These are phyloP conservation scores for Dasypogon diadema DNA, from an alignment of 2,888 invertebrate genomes.

Conservation along the genomic window DNA sequence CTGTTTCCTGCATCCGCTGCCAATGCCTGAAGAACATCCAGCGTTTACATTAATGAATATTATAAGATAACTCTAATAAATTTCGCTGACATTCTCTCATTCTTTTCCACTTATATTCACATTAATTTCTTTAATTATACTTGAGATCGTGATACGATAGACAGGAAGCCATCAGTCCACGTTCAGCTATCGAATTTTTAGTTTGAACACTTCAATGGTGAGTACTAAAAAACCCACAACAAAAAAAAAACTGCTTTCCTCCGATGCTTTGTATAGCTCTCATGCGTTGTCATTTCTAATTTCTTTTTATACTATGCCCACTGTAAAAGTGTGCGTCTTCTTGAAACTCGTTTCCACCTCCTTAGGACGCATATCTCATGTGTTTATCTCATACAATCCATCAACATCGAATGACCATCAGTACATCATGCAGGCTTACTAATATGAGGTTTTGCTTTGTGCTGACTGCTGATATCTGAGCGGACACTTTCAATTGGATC, in stretches of 20 bases:
- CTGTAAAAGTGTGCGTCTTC: neutral
- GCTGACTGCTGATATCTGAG: constrained; percentile 40
- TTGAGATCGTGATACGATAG: constrained; percentile 51
- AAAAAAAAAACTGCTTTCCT: neutral
- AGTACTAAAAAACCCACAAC: neutral
- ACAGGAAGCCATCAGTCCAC: constrained; percentile 50
- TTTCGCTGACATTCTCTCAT: too few species aligned
- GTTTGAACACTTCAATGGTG: neutral
- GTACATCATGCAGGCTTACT: constrained; percentile 56
- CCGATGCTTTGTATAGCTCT: neutral
- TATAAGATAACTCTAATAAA: too few species aligned
- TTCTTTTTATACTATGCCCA: neutral
- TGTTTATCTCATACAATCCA: constrained; percentile 53
- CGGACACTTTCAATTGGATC: constrained; percentile 32
- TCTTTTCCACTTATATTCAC: constrained; percentile 34
- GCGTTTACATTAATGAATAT: too few species aligned
- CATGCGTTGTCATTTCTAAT: neutral
- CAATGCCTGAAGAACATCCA: too few species aligned
- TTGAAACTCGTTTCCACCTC: constrained; percentile 16
- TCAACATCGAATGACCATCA: constrained; percentile 52
- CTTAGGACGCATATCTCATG: constrained; percentile 30
- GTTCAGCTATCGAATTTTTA: constrained; percentile 38
- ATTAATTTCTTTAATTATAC: constrained; percentile 54
- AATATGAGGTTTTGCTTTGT: constrained; percentile 60
- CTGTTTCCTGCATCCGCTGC: too few species aligned